A percentile compares a stretch with the other conserved stretches of the same genome.
These are phyloP conservation scores for Marmota flaviventris DNA, from an alignment of 2,113 vertebrate genomes.

Conservation along the genomic window DNA sequence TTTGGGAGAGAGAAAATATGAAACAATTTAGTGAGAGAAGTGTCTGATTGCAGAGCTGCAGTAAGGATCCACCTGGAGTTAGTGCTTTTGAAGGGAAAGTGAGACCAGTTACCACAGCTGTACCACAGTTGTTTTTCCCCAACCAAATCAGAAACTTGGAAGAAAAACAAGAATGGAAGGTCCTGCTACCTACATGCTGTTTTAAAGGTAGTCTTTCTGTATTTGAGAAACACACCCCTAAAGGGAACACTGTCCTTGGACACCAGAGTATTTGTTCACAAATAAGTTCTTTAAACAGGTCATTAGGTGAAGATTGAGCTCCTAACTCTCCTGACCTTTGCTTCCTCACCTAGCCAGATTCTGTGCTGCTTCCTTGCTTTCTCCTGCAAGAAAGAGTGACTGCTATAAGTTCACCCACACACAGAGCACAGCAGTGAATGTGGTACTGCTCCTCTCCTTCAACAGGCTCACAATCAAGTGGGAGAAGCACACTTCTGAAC, in stretches of 20 bases:
- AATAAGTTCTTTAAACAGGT: neutral
- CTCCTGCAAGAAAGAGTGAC: neutral
- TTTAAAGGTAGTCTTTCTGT: neutral
- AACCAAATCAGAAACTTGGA: slow-evolving; percentile 7
- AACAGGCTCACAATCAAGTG: neutral
- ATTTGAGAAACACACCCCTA: neutral
- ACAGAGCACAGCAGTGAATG: neutral
- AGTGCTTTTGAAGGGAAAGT: slow-evolving; percentile 14
- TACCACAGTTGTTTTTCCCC: slow-evolving; percentile 28
- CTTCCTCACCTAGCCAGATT: neutral
- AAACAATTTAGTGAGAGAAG: slow-evolving; percentile 9
- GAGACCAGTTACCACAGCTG: neutral
- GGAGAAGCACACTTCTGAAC: neutral
- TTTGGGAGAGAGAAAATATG: neutral
- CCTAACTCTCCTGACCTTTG: neutral
- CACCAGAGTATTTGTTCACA: neutral
- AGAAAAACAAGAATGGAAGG: slow-evolving; percentile 6
- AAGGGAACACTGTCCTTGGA: slow-evolving; percentile 15
- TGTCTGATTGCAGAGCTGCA: neutral
- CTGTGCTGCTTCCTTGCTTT: slow-evolving; percentile 11
- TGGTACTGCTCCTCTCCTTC: neutral
- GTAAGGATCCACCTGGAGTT: neutral
- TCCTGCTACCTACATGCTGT: neutral
- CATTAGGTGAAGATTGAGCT: neutral
- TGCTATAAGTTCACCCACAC: neutral